These are phyloP conservation scores for Borostomias antarcticus DNA, from an alignment of 2,797 vertebrate genomes.

Conservation along the genomic window DNA sequence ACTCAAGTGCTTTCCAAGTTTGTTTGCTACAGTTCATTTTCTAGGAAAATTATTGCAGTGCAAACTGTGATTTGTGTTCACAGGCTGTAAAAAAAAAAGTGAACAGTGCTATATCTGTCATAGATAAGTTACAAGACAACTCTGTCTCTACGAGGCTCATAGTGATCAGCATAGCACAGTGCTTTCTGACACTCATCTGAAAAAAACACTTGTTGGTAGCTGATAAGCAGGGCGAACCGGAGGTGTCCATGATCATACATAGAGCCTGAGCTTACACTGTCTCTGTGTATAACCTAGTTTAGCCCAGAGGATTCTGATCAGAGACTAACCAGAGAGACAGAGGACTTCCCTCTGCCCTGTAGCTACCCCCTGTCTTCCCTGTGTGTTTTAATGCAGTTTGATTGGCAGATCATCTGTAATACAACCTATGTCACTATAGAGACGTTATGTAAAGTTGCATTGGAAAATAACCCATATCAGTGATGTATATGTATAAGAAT, in stretches of 20 bases:
- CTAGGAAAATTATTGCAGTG: conserved; percentile 11
- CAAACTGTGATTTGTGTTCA: conserved; percentile 29
- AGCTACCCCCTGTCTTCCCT: conserved; percentile 20
- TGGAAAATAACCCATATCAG: conserved; percentile 21
- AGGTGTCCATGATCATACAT: not conserved
- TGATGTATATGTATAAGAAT: conserved; percentile 7
- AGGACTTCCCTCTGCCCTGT: conserved; percentile 32
- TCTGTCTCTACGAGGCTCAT: no score
- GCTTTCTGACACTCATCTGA: no score
- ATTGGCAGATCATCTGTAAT: conserved; percentile 32
- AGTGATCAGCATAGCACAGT: no score
- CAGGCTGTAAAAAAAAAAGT: not conserved
- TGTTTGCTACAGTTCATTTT: conserved; percentile 30
- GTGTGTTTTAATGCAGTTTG: conserved; percentile 27
- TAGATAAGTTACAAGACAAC: no score
- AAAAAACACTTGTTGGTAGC: not conserved
- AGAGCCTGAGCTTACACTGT: conserved; percentile 20
- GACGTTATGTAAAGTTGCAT: conserved; percentile 37
- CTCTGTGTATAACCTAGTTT: conserved; percentile 4
- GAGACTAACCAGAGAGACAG: conserved; percentile 28
- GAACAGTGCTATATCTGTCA: not conserved
- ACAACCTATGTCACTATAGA: conserved; percentile 34
- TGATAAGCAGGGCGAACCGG: not conserved
- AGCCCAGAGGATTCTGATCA: conserved; percentile 21
- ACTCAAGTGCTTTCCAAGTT: no score